Evolutionary conservation across 2,888 invertebrate species (phyloP), one percentile per base, ranked within the genome.

Genomic region (Lagria hirta): DNA sequence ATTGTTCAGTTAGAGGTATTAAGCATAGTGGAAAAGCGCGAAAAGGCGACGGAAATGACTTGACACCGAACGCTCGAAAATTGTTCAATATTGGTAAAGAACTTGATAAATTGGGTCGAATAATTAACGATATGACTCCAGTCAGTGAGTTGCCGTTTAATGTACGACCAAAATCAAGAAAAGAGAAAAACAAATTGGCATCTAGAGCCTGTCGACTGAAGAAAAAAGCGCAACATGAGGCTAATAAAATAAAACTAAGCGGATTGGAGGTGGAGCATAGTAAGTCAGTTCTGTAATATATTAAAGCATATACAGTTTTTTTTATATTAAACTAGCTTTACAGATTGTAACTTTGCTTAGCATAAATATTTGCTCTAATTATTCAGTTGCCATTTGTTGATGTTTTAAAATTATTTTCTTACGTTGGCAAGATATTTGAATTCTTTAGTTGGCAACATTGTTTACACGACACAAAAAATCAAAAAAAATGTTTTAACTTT

Each of bases 181-280:
- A 96, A 71, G 97, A 98, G 71, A 97, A 98, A 70, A 98, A 98
- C 70, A 97, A 97, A 73, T 76, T 97, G 38, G 97, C 98, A 5
- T 97, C 97, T 0, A 83, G 97, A 49, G 97, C 96, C 17, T 98
- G 97, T 69, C 82, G 97, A 18, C 77, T 98, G 63, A 98, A 98
- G 80, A 98, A 98, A 73, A 98, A 97, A 74, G 98, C 98, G 3
- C 97, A 97, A 68, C 97, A 98, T 70, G 98, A 98, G 73, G 97
- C 98, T 2, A 97, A 97, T 69, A 98, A 98, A 74, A 83, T 98
- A 40, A 97, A 97, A 75, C 75, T 97, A 2, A 89, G 83, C 67
- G 97, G 97, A 20, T 77, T 98, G 57, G 93, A 96, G 71, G 82
- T 83, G 61, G 97, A 98, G 73, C 97, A 97, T 71, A 88, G 95